These are phyloP conservation scores for Procambarus clarkii DNA, from an alignment of 1,140 invertebrate genomes.

Conservation along the genomic window DNA sequence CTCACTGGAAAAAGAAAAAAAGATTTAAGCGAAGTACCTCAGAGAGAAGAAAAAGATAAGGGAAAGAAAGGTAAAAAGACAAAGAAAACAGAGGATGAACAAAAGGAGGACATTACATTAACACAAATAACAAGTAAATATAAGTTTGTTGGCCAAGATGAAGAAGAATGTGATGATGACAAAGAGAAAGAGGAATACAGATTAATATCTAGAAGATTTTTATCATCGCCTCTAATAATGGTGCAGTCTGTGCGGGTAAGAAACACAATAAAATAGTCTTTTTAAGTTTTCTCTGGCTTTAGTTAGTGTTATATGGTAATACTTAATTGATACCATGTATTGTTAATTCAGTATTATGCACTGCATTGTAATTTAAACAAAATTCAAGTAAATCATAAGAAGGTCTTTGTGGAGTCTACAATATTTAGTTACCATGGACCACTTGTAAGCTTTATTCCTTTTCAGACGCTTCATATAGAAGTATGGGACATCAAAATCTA, in stretches of 20 bases:
- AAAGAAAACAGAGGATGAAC: conserved; percentile 76
- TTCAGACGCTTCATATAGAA: no score
- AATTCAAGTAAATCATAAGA: no score
- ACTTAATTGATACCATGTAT: no score
- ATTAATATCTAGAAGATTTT: conserved; percentile 52
- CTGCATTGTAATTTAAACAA: no score
- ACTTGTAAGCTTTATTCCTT: no score
- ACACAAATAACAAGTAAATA: conserved; percentile 73
- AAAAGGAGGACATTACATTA: conserved; percentile 74
- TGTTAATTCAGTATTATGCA: no score
- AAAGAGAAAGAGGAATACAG: conserved; percentile 69
- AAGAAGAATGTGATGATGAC: conserved; percentile 63
- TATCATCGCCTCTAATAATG: conserved; percentile 75
- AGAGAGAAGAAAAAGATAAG: conserved; percentile 25
- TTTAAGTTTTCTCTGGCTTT: no score
- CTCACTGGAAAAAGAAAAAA: not conserved
- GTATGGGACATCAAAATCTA: no score
- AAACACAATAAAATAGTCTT: no score
- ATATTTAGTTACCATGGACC: no score
- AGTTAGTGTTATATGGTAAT: no score
- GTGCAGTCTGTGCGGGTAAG: conserved; percentile 72
- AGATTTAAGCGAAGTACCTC: not conserved
- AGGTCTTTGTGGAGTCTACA: no score
- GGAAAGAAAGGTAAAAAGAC: conserved; percentile 50
- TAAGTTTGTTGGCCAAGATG: conserved; percentile 67